Evolutionary conservation across 2,888 invertebrate species (phyloP), one percentile per base, ranked within the genome.

Genomic region (Slavum lentiscoides): DNA sequence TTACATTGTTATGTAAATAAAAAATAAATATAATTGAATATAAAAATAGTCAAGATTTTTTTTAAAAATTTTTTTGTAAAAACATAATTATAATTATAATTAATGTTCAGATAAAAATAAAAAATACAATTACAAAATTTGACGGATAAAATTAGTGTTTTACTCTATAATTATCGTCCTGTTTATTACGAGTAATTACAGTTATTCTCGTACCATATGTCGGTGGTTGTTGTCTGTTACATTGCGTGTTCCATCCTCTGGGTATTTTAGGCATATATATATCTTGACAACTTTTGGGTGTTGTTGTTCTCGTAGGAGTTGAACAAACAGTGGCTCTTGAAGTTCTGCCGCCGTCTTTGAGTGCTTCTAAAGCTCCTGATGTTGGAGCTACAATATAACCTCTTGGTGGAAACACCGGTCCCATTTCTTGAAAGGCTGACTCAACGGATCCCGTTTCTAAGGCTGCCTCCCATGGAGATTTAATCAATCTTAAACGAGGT

Each of bases 401-500:
- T 61, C 83, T 74, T 5, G 83, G 84, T 17, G 82, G 82, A 64
- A 82, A 76, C 17, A 81, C 55, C 8, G 83, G 83, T n/a, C 70
- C 85, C 37, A 85, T 83, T 76, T 90, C 89, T 83, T 90, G 87
- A 85, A 92, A 92, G n/a, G 92, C 92, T 7, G 89, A 87, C 81
- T 92, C 92, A 2, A 92, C 91, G 17, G 90, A 89, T n/a, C 92
- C 92, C 30, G 91, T 90, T 85, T 91, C 89, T 55, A 91, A 85
- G n/a, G 92, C 91, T 2, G 91, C 91, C 84, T 92, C 91, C 92
- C 92, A 92, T 0, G 92, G 92, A 0, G 91, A 90, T 85, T 91
- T 90, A 0, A 91, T 87, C 77, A 91, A 86, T 84, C 90, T 90
- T 15, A 91, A 85, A 74, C 89, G 88, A 2, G 90, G 90, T 83